phyloP scores from a whole-genome alignment of 2,797 vertebrate species.

The Sebastes taczanowskii region DNA sequence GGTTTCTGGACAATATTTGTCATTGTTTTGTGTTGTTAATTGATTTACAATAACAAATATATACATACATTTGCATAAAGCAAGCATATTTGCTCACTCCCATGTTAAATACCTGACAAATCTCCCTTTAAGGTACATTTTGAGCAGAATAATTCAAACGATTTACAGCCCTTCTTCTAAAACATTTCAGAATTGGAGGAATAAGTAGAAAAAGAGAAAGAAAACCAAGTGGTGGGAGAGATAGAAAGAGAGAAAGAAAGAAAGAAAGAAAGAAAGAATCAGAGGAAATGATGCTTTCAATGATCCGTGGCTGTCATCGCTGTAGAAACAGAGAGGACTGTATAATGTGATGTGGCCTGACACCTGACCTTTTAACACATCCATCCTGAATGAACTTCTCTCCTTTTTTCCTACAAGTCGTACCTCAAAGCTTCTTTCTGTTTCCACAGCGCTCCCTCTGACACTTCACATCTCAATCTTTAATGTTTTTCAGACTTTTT shows the following conservation, averaged over 20 bases:
- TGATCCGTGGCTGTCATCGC: slow-evolving; percentile 4
- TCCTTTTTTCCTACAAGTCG: not conserved
- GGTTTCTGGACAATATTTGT: too few relatives aligned
- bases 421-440: not conserved
- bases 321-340: slow-evolving; percentile 7
- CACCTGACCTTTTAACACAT: slow-evolving; percentile 42
- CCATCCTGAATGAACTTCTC: slow-evolving; percentile 1
- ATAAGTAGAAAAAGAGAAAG: not conserved
- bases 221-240: not conserved
- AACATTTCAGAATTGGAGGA: not conserved
- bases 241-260: not conserved
- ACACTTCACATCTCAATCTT: slow-evolving; percentile 39
- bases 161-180: not conserved
- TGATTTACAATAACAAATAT: too few relatives aligned
- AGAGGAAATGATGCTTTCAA: not conserved
- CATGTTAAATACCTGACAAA: too few relatives aligned
- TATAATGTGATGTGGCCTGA: slow-evolving; percentile 16
- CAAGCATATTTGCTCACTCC: too few relatives aligned
- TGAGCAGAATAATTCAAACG: too few relatives aligned
- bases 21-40: too few relatives aligned
- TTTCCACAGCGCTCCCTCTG: slow-evolving; percentile 19
- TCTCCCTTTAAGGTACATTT: too few relatives aligned
- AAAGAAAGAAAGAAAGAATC: not conserved
- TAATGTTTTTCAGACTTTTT: slow-evolving; percentile 22
- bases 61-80: too few relatives aligned